Percentiles rank a stretch among this genome's conserved stretches.
Conservation (phyloP, 1,140 invertebrate genomes). For the Potamilus streckersoni region DNA sequence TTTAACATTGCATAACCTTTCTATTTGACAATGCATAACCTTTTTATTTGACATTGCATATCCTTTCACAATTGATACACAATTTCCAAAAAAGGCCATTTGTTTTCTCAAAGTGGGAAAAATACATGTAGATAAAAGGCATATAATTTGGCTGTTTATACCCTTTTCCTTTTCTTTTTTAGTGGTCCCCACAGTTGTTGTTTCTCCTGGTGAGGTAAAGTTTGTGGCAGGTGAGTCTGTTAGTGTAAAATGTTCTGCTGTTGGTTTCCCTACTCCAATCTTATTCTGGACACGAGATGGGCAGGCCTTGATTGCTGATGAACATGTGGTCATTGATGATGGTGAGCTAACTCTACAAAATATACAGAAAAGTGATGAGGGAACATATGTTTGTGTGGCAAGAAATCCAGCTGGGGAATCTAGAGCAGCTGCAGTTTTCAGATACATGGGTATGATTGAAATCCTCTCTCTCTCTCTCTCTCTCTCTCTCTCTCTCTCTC, state of each 20-base stretch:
- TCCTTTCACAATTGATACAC: background rate
- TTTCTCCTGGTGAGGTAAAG: slow-evolving; percentile 58
- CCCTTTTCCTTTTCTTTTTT: slow-evolving; percentile 23
- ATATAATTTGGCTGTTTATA: background rate
- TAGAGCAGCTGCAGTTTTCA: slow-evolving; percentile 41
- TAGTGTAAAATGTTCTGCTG: slow-evolving; percentile 52
- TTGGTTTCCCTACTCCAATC: slow-evolving; percentile 55
- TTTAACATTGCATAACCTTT: too few relatives aligned
- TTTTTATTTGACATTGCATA: too few relatives aligned
- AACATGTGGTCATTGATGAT: slow-evolving; percentile 39
- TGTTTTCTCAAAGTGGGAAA: background rate
- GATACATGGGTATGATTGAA: slow-evolving; percentile 55
- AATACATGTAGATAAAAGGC: background rate
- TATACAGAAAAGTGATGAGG: slow-evolving; percentile 55
- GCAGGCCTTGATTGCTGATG: slow-evolving; percentile 39
- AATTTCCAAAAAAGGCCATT: background rate
- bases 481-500: too few relatives aligned
- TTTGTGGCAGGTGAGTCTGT: slow-evolving; percentile 55
- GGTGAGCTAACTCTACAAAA: slow-evolving; percentile 47
- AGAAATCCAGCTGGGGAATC: slow-evolving; percentile 59
- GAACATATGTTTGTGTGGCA: slow-evolving; percentile 62
- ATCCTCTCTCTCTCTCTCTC: too few relatives aligned
- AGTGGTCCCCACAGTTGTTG: slow-evolving; percentile 66
- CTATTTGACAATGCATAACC: too few relatives aligned
- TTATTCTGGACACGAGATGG: slow-evolving; percentile 55